These are phyloP conservation scores for Ranitomeya imitator DNA, from an alignment of 2,113 vertebrate genomes.

Conservation along the genomic window DNA sequence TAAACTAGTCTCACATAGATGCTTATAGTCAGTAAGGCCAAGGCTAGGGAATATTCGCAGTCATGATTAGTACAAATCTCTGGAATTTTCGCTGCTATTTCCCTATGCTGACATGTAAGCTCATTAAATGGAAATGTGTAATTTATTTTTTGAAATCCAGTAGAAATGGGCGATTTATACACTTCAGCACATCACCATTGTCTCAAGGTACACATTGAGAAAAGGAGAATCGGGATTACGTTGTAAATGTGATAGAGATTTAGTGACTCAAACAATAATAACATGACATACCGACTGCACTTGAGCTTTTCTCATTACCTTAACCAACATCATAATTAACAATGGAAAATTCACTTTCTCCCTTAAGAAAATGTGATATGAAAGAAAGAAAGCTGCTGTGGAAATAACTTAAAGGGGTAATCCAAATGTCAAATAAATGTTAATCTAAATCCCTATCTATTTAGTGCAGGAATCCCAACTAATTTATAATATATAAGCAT, in stretches of 20 bases:
- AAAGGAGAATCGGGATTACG: constrained; percentile 12
- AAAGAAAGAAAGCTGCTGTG: neutral
- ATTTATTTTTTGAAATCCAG: constrained; percentile 47
- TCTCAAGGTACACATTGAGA: constrained; percentile 16
- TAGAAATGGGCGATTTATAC: constrained; percentile 33
- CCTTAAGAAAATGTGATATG: neutral
- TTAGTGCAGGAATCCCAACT: too few relatives aligned
- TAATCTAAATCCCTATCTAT: too few relatives aligned
- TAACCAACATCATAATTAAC: neutral
- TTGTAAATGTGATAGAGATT: constrained; percentile 31
- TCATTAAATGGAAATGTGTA: constrained; percentile 49
- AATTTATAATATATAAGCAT: too few relatives aligned
- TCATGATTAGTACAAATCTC: neutral
- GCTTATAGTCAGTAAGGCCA: neutral
- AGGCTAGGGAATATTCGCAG: neutral
- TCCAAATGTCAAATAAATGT: too few relatives aligned
- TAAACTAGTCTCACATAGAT: neutral
- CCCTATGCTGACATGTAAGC: constrained; percentile 11
- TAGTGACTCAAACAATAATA: neutral
- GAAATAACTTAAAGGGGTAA: neutral
- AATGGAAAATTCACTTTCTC: neutral
- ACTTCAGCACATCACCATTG: constrained; percentile 28
- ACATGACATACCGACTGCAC: neutral
- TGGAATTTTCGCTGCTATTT: neutral
- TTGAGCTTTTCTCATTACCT: neutral